Percentiles rank a stretch among this genome's conserved stretches.
phyloP scores from a whole-genome alignment of 2,888 invertebrate genomes.

The Seira ritae region DNA sequence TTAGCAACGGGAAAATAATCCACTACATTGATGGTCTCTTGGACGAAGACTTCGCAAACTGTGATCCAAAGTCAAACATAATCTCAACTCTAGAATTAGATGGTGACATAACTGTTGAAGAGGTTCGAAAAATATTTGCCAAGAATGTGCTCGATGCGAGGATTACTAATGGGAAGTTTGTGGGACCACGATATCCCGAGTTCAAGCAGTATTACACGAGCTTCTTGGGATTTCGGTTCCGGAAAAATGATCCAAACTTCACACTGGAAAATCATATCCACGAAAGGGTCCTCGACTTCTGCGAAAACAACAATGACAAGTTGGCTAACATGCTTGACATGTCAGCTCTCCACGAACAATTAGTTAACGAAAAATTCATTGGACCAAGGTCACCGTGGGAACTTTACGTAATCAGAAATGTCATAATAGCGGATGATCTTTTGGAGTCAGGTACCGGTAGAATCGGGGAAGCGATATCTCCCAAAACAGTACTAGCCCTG shows the following conservation, averaged over 20 bases:
- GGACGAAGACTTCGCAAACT: too few relatives aligned
- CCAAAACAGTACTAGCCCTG: not conserved
- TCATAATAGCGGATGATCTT: too few relatives aligned
- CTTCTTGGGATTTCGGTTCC: slow-evolving; percentile 5
- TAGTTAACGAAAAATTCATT: not conserved
- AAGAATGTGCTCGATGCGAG: too few relatives aligned
- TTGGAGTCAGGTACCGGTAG: too few relatives aligned
- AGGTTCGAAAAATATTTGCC: too few relatives aligned
- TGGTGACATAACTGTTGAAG: too few relatives aligned
- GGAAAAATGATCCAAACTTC: slow-evolving; percentile 28
- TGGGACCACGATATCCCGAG: slow-evolving; percentile 13
- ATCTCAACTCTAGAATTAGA: too few relatives aligned
- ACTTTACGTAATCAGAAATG: not conserved
- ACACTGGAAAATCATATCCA: slow-evolving; percentile 4
- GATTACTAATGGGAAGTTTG: too few relatives aligned
- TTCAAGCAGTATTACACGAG: not conserved
- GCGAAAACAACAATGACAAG: not conserved
- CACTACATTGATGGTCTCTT: too few relatives aligned
- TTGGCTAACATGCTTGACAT: not conserved
- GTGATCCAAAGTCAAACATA: too few relatives aligned
- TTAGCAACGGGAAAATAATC: too few relatives aligned
- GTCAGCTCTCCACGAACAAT: slow-evolving; percentile 21
- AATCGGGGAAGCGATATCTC: not conserved
- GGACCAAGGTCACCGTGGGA: slow-evolving; percentile 22
- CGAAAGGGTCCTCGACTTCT: not conserved